Percentiles rank a stretch among this genome's conserved stretches.
Conservation (phyloP, 1,140 invertebrate species). For the Carposina sasakii region DNA sequence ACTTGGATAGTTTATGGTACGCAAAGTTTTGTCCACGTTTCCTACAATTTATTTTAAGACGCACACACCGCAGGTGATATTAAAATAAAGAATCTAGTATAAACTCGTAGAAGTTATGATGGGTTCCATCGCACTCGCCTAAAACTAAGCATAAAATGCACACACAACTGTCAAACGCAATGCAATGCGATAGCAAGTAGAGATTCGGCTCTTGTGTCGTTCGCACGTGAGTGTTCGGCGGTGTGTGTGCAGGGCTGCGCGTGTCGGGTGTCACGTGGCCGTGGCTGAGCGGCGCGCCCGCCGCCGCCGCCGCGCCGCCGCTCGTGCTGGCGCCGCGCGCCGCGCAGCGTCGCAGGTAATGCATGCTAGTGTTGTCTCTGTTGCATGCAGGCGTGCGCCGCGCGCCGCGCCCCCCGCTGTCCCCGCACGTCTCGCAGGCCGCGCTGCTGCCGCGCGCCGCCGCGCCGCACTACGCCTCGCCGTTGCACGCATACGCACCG, state of each 20-base stretch:
- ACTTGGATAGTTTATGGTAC: too few species aligned
- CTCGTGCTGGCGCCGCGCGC: conserved; percentile 69
- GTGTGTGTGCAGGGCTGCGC: conserved; percentile 74
- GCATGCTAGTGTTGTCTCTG: conserved; percentile 49
- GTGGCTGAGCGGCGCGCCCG: conserved; percentile 71
- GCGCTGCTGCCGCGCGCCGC: conserved; percentile 69
- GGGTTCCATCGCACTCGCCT: too few species aligned
- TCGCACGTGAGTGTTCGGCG: too few species aligned
- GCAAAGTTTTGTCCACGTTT: too few species aligned
- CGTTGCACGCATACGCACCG: conserved; percentile 68
- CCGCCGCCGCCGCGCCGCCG: conserved; percentile 69
- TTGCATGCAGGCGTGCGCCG: conserved; percentile 74
- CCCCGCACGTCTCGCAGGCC: conserved; percentile 66
- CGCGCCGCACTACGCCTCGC: conserved; percentile 69
- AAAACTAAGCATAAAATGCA: too few species aligned
- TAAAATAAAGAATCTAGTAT: too few species aligned
- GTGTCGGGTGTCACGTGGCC: conserved; percentile 74
- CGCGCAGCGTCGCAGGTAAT: conserved; percentile 73
- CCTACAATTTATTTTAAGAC: too few species aligned
- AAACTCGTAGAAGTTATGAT: too few species aligned
- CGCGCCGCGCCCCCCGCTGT: conserved; percentile 67
- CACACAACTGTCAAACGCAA: too few species aligned
- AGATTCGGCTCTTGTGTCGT: too few species aligned
- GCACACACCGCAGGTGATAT: too few species aligned
- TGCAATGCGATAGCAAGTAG: too few species aligned